phyloP scores from a whole-genome alignment of 2,888 invertebrate species.

The Agonopterix subpropinquella region DNA sequence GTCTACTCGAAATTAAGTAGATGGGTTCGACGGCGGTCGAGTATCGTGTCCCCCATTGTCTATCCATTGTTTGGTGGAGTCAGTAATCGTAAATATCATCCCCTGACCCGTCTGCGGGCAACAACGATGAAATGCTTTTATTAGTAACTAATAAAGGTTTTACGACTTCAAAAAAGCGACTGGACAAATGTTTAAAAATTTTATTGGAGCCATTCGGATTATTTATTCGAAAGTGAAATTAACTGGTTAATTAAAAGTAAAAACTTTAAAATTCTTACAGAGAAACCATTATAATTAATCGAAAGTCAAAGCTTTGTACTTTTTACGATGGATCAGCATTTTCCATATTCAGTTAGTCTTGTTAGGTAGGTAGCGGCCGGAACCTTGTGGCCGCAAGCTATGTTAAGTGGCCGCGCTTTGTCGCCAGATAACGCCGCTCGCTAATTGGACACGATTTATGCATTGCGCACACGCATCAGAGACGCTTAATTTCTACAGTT shows the following conservation, averaged over 20 bases:
- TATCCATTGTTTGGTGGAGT: slow-evolving; percentile 45
- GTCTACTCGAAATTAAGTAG: slow-evolving; percentile 72
- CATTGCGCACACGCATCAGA: slow-evolving; percentile 33
- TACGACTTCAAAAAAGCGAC: slow-evolving; percentile 3
- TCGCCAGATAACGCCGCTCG: slow-evolving; percentile 48
- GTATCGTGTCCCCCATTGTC: slow-evolving; percentile 58
- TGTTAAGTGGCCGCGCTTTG: slow-evolving; percentile 41
- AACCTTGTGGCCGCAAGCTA: slow-evolving; percentile 18
- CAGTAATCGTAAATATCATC: slow-evolving; percentile 62
- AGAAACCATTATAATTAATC: too few species aligned
- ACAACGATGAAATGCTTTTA: background rate
- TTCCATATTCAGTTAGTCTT: slow-evolving; percentile 14
- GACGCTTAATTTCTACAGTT: slow-evolving; percentile 19
- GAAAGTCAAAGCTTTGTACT: background rate
- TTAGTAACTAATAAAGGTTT: slow-evolving; percentile 10
- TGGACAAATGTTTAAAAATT: background rate
- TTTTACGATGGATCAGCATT: slow-evolving; percentile 6
- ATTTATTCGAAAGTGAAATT: background rate
- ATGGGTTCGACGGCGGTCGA: slow-evolving; percentile 49
- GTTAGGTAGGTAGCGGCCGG: slow-evolving; percentile 21
- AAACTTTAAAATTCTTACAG: too few species aligned
- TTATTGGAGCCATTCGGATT: background rate
- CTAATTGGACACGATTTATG: slow-evolving; percentile 70
- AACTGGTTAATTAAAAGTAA: background rate
- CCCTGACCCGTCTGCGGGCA: slow-evolving; percentile 25